Evolutionary conservation across 2,888 invertebrate species (phyloP), one percentile per base, ranked within the genome.

Genomic region (Leptopilina drosophilae): DNA sequence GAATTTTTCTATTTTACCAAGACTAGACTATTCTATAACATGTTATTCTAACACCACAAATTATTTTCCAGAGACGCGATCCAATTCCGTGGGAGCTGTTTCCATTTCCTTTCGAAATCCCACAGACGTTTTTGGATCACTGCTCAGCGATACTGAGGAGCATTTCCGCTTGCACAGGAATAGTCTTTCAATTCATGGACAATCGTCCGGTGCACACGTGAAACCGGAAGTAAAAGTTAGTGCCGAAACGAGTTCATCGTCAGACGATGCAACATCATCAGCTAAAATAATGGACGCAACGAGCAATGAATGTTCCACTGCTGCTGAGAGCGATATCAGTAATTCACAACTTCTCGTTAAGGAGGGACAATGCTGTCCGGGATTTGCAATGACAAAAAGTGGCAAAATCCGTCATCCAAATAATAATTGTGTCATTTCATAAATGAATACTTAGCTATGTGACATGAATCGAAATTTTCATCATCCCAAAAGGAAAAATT

Each of bases 21-120:
- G 3, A 5, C n/a, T n/a, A n/a, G n/a, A n/a, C n/a, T n/a, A n/a
- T n/a, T n/a, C n/a, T n/a, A n/a, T n/a, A n/a, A n/a, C n/a, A n/a
- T n/a, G n/a, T n/a, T n/a, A 56, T 56, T 12, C n/a, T 59, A 5
- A 59, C 3, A 5, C 14, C 4, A 59, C 4, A 53, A 42, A 8
- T 12, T 8, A 64, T 56, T 90, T 85, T 82, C 33, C 92, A 93
- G 96, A 95, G 85, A 93, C 94, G 0, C 93, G 96, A 84, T 96
- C 96, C 1, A 96, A 96, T 88, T 96, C 96, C 0, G 94, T 95
- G 86, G 92, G 94, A 0, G 93, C 94, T 53, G 93, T 93, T 46
- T 85, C 87, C 14, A 79, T 82, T 6, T 91, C 92, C 90, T 90
- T 94, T 90, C 93, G 94, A 89, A 87, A 85, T 64, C 82, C 85